Percentiles rank a stretch among this genome's conserved stretches.
Evolutionary conservation across 2,888 invertebrate species (phyloP).

Genomic region (Drosophila mayaguana): DNA sequence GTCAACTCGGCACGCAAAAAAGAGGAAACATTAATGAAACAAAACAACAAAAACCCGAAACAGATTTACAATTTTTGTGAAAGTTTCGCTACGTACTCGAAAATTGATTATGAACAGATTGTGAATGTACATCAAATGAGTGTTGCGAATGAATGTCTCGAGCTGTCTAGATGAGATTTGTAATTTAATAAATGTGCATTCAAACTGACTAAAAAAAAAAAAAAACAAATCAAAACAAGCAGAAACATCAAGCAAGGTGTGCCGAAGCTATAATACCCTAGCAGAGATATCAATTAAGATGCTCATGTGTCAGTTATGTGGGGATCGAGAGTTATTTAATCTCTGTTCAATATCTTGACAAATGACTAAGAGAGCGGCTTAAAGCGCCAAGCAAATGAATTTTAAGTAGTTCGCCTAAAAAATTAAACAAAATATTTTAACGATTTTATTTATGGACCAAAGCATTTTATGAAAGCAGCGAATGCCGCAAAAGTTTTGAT

Average conservation of each 20-base stretch:
- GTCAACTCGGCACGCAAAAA: constrained; percentile 33
- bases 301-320: not conserved
- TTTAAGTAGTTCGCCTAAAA: not conserved
- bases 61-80: constrained; percentile 63
- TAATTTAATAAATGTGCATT: constrained; percentile 45
- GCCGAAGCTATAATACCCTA: constrained; percentile 1
- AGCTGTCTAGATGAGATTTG: constrained; percentile 31
- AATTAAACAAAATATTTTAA: not conserved
- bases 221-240: no score
- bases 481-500: not conserved
- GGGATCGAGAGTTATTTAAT: constrained; percentile 9
- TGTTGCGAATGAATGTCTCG: constrained; percentile 24
- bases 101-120: constrained; percentile 76
- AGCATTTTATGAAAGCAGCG: constrained; percentile 4
- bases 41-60: constrained; percentile 10
- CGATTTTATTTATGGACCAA: not conserved
- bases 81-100: constrained; percentile 66
- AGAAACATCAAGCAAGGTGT: constrained; percentile 1
- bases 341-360: constrained; percentile 15
- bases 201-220: constrained; percentile 1
- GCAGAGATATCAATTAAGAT: constrained; percentile 9
- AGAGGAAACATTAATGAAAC: constrained; percentile 8
- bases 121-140: constrained; percentile 50
- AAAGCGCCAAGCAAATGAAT: not conserved
- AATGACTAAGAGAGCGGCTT: constrained; percentile 8